Conservation (phyloP, 2,888 invertebrate species). For the Andrena dorsata region DNA sequence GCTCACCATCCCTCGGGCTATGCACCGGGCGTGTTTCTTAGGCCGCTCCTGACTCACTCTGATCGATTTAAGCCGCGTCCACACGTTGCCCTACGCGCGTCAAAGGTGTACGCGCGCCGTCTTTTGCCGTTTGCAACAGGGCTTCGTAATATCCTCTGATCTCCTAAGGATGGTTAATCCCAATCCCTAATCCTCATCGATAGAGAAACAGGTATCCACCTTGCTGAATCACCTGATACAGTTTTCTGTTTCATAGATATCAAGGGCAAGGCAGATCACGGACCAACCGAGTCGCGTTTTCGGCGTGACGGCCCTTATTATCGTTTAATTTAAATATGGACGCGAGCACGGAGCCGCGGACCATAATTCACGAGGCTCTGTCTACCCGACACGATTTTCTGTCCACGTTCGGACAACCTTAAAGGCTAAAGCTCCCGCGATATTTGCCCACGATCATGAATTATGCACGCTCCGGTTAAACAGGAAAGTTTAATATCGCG, state of each 20-base stretch:
- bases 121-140: constrained; percentile 22
- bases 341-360: neutral
- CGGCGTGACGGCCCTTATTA: constrained; percentile 23
- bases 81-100: constrained; percentile 35
- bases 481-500: constrained; percentile 33
- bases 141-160: constrained; percentile 41
- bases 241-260: too few species aligned
- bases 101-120: constrained; percentile 21
- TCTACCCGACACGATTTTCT: constrained; percentile 42
- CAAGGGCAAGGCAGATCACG: too few species aligned
- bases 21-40: constrained; percentile 71
- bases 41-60: constrained; percentile 65
- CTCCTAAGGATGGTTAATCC: constrained; percentile 24
- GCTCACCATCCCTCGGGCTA: constrained; percentile 67
- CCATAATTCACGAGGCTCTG: constrained; percentile 49
- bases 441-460: constrained; percentile 46
- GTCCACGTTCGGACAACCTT: constrained; percentile 44
- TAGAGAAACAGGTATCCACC: too few species aligned
- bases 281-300: neutral
- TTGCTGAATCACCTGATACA: too few species aligned
- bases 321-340: constrained; percentile 42
- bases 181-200: too few species aligned
- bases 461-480: constrained; percentile 46
- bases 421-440: constrained; percentile 33
- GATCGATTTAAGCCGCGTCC: constrained; percentile 74